Evolutionary conservation across 2,888 invertebrate genomes (phyloP), one percentile per base, ranked within the genome.

Genomic region (Diarsia dahlii): DNA sequence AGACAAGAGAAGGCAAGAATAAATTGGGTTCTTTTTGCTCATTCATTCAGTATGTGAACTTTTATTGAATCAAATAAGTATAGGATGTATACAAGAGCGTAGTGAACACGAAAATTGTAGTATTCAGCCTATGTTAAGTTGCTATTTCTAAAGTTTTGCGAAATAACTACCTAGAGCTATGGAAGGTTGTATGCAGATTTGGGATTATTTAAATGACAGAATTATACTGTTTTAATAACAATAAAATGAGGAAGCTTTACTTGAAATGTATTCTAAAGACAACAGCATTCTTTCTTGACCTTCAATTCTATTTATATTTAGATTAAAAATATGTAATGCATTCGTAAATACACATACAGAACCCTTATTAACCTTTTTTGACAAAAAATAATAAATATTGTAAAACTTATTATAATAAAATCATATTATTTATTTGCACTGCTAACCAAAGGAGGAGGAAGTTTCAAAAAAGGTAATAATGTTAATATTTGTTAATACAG

Each of bases 391-490:
- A 20, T 18, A 34, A n/a, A 50, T 48, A 15, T 9, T 3, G 3
- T 15, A 20, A 54, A 56, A 54, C 45, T 23, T n/a, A 56, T n/a
- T 20, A 46, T 50, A 75, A n/a, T 56, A 45, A 62, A n/a, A 63
- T n/a, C 13, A 20, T 45, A 34, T 6, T 75, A 39, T 82, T 76
- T 78, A n/a, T 54, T 84, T 88, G 79, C 84, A 81, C 63, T 83
- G 91, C 90, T 90, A 73, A 83, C 66, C 74, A 45, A 78, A 93
- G 94, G 88, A 93, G 92, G 85, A 92, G 91, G 88, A 95, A 95
- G 77, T 95, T 95, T 90, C 92, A 94, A 77, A 95, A 95, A 90
- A 95, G 96, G 96, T 96, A 94, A 90, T 76, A 45, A n/a, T 4
- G 15, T 71, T 4, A 64, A 65, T 71, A 48, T 23, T 18, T 52